Evolutionary conservation across 2,797 vertebrate species (phyloP), one percentile per base, ranked within the genome.

Genomic region (Buceros bicornis): DNA sequence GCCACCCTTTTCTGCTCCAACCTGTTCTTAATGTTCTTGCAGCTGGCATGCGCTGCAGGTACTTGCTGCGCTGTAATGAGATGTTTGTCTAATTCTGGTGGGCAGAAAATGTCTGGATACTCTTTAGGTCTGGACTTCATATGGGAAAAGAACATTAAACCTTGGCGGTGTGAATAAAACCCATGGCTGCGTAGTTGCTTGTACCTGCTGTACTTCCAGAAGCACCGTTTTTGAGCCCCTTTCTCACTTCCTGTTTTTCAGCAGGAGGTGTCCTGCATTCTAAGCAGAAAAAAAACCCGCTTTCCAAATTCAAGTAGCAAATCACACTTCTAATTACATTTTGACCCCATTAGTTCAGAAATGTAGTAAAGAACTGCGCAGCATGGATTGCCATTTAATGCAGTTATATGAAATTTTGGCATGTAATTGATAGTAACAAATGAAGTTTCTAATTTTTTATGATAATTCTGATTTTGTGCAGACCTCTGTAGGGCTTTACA

Each of bases 301-400:
- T 79, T 94, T 73, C 66, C 37, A 72, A 94, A 90, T 70, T 61
- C 37, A 37, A 56, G 87, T 37, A 86, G 85, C 66, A 69, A 56
- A 50, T 37, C 66, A 80, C 83, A 77, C 57, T 10, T 62, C 81
- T 80, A 35, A 73, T 89, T 73, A 47, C 11, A 16, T 60, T 77
- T 92, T 91, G 71, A 62, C 74, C 51, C 48, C 12, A 13, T 87
- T 85, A 82, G 20, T 76, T 84, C 65, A 66, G 61, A 83, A 94
- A 33, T 58, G 4, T 17, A 28, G 81, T n/a, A 16, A 60, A 71
- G 48, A 61, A 5, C 70, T 13, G 3, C 1, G 2, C 29, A 76
- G 72, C 47, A 4, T 28, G 43, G 42, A 25, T 89, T 91, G 37
- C 35, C 10, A 2, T 77, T 84, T 87, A 89, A 51, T 47, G 20